A percentile compares a stretch with the other conserved stretches of the same genome.
Conservation (phyloP, 1,140 invertebrate species). For the Drosophila carrolli region DNA sequence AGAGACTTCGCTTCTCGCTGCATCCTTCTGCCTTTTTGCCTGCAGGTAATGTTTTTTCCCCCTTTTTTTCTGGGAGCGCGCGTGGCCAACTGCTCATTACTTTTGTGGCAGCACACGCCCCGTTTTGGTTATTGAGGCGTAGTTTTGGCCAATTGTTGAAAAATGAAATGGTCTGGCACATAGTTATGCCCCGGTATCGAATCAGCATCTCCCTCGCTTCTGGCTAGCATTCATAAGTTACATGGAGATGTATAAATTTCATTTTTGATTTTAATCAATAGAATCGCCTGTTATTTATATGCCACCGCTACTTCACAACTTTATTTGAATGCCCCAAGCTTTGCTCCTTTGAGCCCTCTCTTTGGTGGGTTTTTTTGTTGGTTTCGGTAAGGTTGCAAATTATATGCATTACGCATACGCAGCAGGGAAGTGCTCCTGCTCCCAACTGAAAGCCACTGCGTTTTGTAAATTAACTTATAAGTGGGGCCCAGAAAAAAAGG, state of each 20-base stretch:
- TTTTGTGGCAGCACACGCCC: constrained; percentile 72
- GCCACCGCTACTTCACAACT: constrained; percentile 80
- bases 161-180: constrained; percentile 81
- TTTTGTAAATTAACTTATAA: constrained; percentile 76
- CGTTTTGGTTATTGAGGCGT: constrained; percentile 68
- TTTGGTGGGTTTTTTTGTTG: constrained; percentile 10
- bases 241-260: constrained; percentile 54
- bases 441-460: constrained; percentile 2
- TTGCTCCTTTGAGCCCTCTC: constrained; percentile 11
- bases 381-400: constrained; percentile 51
- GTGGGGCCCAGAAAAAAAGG: constrained; percentile 22
- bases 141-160: constrained; percentile 79
- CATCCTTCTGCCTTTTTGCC: constrained; percentile 40
- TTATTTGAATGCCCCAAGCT: constrained; percentile 67
- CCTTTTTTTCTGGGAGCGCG: constrained; percentile 46
- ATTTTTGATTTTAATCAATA: constrained; percentile 68
- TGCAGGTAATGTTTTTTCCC: constrained; percentile 37
- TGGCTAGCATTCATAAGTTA: constrained; percentile 50
- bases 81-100: constrained; percentile 82
- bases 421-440: constrained; percentile 38
- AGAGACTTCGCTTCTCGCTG: constrained; percentile 20
- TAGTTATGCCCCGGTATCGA: constrained; percentile 66
- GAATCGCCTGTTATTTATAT: constrained; percentile 72
- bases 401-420: constrained; percentile 79
- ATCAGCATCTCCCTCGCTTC: constrained; percentile 45